A percentile compares a stretch with the other conserved stretches of the same genome.
Evolutionary conservation across 1,140 invertebrate species (phyloP).

Genomic region (Prorops nasuta): DNA sequence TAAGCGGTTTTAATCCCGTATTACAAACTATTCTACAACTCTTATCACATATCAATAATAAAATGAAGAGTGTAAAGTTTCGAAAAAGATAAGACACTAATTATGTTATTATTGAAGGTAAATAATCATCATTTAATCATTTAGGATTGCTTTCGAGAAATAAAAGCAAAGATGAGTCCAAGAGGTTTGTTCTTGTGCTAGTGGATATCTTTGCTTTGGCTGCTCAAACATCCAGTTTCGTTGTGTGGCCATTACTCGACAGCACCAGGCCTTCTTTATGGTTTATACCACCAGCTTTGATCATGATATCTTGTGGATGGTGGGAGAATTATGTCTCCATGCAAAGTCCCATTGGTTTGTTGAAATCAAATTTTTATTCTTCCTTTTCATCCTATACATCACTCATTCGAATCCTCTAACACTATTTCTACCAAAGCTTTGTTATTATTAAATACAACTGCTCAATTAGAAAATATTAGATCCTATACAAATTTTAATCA

Average conservation of each 20-base stretch:
- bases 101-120: too few species aligned
- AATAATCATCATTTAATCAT: too few species aligned
- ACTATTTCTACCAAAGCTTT: too few species aligned
- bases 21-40: too few species aligned
- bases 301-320: constrained; percentile 89
- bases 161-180: constrained; percentile 70
- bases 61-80: too few species aligned
- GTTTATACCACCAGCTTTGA: constrained; percentile 79
- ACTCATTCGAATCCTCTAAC: not conserved
- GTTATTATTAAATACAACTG: constrained; percentile 1
- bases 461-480: constrained; percentile 6
- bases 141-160: constrained; percentile 75
- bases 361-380: constrained; percentile 27
- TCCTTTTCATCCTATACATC: not conserved
- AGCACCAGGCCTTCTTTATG: constrained; percentile 68
- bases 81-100: too few species aligned
- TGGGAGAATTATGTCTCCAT: constrained; percentile 95
- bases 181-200: constrained; percentile 74
- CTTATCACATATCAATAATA: too few species aligned
- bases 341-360: constrained; percentile 76
- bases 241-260: constrained; percentile 84
- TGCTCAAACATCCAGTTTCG: constrained; percentile 83
- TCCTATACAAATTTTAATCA: too few species aligned
- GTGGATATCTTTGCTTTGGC: constrained; percentile 80
- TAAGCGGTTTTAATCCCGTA: too few species aligned